These are phyloP conservation scores for Drosophila pseudotakahashii DNA, from an alignment of 2,888 invertebrate genomes.

Conservation along the genomic window DNA sequence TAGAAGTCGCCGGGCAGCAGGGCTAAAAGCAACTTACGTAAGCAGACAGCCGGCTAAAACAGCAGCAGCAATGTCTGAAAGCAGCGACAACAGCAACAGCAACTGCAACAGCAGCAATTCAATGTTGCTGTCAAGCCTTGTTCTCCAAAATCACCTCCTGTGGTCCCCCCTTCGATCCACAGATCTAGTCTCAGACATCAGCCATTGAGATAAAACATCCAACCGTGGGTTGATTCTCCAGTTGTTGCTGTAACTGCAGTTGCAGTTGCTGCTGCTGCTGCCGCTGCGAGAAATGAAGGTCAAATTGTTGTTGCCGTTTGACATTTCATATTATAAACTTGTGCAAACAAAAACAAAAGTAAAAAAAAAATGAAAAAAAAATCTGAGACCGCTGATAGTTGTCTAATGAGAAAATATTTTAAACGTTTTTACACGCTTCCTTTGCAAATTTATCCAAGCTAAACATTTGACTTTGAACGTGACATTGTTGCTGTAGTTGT, in stretches of 20 bases:
- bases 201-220: conserved; percentile 71
- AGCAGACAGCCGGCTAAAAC: conserved; percentile 37
- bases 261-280: conserved; percentile 50
- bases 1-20: conserved; percentile 38
- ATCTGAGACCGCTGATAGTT: conserved; percentile 47
- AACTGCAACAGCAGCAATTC: conserved; percentile 55
- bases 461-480: conserved; percentile 76
- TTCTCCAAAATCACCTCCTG: conserved; percentile 19
- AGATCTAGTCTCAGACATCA: conserved; percentile 52
- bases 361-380: conserved; percentile 18
- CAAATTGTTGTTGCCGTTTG: conserved; percentile 65
- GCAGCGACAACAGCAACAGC: not conserved
- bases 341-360: conserved; percentile 44
- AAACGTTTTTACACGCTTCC: conserved; percentile 77
- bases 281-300: conserved; percentile 75
- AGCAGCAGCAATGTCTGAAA: conserved; percentile 7
- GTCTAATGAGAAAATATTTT: conserved; percentile 78
- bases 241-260: conserved; percentile 42
- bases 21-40: conserved; percentile 54
- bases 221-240: conserved; percentile 55
- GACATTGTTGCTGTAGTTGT: conserved; percentile 68
- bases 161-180: conserved; percentile 17
- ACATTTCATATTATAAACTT: conserved; percentile 76
- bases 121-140: conserved; percentile 67
- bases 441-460: conserved; percentile 68